Evolutionary conservation across 1,140 invertebrate genomes (phyloP).

Genomic region (Schlechtendalia chinensis): DNA sequence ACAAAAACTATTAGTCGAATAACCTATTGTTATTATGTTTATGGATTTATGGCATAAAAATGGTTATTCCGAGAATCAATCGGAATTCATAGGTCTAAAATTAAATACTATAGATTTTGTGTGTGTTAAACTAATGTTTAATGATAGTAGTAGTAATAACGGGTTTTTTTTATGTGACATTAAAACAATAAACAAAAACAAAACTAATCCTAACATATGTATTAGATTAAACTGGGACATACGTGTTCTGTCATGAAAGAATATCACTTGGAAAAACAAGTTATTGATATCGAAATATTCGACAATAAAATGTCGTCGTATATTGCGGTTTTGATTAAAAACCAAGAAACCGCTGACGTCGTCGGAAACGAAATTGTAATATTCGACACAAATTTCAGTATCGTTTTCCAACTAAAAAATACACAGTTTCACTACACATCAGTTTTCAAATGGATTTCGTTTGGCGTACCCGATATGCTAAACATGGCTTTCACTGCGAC

Average conservation of each 20-base stretch:
- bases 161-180: too few relatives aligned
- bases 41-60: background rate
- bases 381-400: constrained; percentile 13
- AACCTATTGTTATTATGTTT: background rate
- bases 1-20: background rate
- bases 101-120: background rate
- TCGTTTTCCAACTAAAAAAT: constrained; percentile 7
- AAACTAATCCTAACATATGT: background rate
- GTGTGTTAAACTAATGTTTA: too few relatives aligned
- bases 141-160: too few relatives aligned
- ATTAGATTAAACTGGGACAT: constrained; percentile 29
- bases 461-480: background rate
- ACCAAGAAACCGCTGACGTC: background rate
- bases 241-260: constrained; percentile 5
- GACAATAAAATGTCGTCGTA: background rate
- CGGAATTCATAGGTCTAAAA: background rate
- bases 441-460: constrained; percentile 15
- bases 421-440: background rate
- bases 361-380: constrained; percentile 29
- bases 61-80: background rate
- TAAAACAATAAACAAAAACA: too few relatives aligned
- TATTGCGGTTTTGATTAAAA: constrained; percentile 1
- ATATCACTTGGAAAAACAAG: constrained; percentile 8
- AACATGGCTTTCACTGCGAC: background rate
- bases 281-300: constrained; percentile 16